phyloP scores from a whole-genome alignment of 1,140 invertebrate species.

The Daktulosphaira vitifoliae region DNA sequence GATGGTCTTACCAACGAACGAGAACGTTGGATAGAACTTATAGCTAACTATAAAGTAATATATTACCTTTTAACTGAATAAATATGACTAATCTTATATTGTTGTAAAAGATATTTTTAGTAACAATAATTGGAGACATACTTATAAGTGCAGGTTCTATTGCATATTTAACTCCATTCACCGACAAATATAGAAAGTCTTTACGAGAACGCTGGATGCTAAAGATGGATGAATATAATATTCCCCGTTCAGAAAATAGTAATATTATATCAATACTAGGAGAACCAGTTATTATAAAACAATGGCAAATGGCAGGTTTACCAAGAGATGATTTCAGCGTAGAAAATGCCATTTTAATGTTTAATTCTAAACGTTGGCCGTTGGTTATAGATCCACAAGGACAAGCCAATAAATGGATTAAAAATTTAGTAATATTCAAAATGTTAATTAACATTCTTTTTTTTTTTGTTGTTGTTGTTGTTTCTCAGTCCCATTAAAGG shows the following conservation, averaged over 20 bases:
- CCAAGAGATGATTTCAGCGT: constrained; percentile 85
- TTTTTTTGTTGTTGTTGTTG: constrained; percentile 75
- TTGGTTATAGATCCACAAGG: constrained; percentile 95
- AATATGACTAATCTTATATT: neutral
- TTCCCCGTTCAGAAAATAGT: constrained; percentile 71
- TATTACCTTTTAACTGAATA: neutral
- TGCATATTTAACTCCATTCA: constrained; percentile 84
- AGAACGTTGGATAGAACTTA: constrained; percentile 72
- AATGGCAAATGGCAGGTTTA: constrained; percentile 82
- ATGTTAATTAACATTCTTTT: constrained; percentile 71
- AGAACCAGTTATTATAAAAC: constrained; percentile 69
- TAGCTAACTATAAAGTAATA: constrained; percentile 55
- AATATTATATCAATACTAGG: constrained; percentile 70
- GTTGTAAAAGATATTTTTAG: constrained; percentile 47
- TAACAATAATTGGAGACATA: constrained; percentile 83
- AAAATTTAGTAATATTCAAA: constrained; percentile 86
- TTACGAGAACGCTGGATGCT: constrained; percentile 64
- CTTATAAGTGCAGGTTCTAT: constrained; percentile 61
- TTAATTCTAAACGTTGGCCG: constrained; percentile 73
- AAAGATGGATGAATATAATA: constrained; percentile 53
- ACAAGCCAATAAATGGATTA: constrained; percentile 93
- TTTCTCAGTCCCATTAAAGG: constrained; percentile 73
- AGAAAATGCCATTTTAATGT: constrained; percentile 89
- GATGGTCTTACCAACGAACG: constrained; percentile 86
- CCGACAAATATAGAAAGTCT: constrained; percentile 61